Evolutionary conservation across 2,113 vertebrate genomes (phyloP).

Genomic region (Leucopsar rothschildi): DNA sequence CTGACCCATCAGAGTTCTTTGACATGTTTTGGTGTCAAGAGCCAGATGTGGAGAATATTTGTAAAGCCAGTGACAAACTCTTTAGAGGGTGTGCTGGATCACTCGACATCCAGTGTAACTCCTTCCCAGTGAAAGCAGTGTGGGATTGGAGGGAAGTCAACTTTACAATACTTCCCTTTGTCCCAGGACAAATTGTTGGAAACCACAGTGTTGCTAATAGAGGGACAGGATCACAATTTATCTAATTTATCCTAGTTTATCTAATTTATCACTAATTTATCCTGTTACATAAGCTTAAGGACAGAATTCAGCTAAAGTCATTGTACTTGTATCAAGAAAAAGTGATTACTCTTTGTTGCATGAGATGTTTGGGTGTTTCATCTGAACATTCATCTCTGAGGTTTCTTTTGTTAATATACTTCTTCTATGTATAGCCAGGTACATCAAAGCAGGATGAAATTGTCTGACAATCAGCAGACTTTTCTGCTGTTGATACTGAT

Average conservation of each 20-base stretch:
- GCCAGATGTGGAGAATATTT: background rate
- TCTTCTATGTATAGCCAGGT: background rate
- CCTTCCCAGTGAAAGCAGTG: background rate
- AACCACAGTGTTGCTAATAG: background rate
- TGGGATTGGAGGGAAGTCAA: background rate
- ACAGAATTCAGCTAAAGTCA: background rate
- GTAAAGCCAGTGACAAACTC: background rate
- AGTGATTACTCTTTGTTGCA: background rate
- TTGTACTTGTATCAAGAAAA: background rate
- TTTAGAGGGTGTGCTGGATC: background rate
- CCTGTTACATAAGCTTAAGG: background rate
- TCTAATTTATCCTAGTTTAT: too few relatives aligned
- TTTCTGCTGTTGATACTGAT: background rate
- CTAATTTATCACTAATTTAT: background rate
- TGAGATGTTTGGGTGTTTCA: background rate
- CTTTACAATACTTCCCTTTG: background rate
- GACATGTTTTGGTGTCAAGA: background rate
- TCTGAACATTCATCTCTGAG: background rate
- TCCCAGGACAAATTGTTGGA: background rate
- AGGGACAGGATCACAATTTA: background rate
- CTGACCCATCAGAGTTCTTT: background rate
- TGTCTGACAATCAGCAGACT: background rate
- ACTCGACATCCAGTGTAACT: background rate
- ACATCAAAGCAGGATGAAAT: background rate
- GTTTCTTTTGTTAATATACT: background rate